phyloP scores from a whole-genome alignment of 1,140 invertebrate genomes.

The Mamestra configurata region DNA sequence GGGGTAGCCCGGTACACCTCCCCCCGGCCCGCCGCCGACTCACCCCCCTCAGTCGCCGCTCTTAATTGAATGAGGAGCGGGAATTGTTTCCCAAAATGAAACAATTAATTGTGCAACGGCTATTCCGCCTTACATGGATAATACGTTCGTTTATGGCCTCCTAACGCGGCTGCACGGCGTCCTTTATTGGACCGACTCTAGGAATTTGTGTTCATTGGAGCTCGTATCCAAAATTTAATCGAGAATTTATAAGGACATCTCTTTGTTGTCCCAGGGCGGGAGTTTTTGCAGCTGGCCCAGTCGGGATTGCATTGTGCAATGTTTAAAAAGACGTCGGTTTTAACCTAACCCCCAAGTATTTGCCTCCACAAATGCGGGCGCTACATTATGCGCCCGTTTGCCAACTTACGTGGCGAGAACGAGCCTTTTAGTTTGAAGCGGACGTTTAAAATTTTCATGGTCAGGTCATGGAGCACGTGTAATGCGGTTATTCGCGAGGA shows the following conservation, averaged over 20 bases:
- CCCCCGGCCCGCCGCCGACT: slow-evolving; percentile 57
- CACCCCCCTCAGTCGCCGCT: slow-evolving; percentile 82
- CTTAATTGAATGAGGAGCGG: slow-evolving; percentile 88
- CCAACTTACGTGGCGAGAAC: slow-evolving; percentile 53
- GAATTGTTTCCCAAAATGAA: slow-evolving; percentile 88
- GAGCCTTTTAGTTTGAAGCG: slow-evolving; percentile 77
- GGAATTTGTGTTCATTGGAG: slow-evolving; percentile 87
- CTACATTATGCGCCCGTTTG: slow-evolving; percentile 60
- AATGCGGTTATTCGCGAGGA: slow-evolving; percentile 79
- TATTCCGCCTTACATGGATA: slow-evolving; percentile 88
- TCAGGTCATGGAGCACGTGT: slow-evolving; percentile 82
- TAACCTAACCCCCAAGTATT: slow-evolving; percentile 64
- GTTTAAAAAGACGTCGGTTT: slow-evolving; percentile 73
- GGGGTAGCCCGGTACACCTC: slow-evolving; percentile 57
- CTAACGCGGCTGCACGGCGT: slow-evolving; percentile 86
- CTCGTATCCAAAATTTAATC: slow-evolving; percentile 87
- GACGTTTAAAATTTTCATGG: slow-evolving; percentile 86
- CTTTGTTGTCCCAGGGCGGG: slow-evolving; percentile 75
- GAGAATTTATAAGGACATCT: slow-evolving; percentile 85
- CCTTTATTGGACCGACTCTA: slow-evolving; percentile 87
- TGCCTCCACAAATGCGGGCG: slow-evolving; percentile 54
- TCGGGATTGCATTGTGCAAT: slow-evolving; percentile 66
- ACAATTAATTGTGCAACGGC: slow-evolving; percentile 88
- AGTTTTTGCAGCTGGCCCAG: slow-evolving; percentile 77
- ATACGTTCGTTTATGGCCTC: slow-evolving; percentile 87